Evolutionary conservation across 2,113 vertebrate species (phyloP), one percentile per base, ranked within the genome.

Genomic region (Mustela lutreola): DNA sequence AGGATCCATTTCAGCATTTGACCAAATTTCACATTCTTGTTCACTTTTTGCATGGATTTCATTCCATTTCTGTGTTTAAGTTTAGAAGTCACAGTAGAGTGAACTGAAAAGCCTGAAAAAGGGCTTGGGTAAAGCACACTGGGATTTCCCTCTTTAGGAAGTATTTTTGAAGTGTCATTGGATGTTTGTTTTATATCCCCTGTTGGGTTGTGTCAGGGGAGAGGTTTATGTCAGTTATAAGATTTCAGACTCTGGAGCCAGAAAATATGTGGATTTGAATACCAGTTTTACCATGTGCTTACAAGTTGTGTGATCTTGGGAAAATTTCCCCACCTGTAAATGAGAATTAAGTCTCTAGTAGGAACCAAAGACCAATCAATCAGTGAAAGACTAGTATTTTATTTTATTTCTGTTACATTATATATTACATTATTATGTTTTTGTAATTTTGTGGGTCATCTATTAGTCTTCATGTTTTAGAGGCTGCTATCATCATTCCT

Each of bases 21-120:
- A 73, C 79, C 73, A 94, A 42, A 86, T 87, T 80, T 94, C 90
- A 45, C 14, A 63, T 94, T 80, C 65, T 91, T 95, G 19, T 11
- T 96, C 45, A 80, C 36, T 76, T 91, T 89, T 92, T 53, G 65
- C 28, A 42, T 82, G 24, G n/a, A 67, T 71, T 93, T 50, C 3
- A 48, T 12, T 80, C 22, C 18, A 21, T 89, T 96, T 97, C 53
- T 96, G 4, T 14, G 11, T 87, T 92, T 15, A 58, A 48, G 11
- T 95, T 67, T 92, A 53, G 48, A 95, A 92, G 26, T 80, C 48
- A 92, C 42, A 42, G 22, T 89, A n/a, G 85, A 39, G 39, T 86
- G 28, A 96, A 92, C 42, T 79, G 53, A 73, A 56, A 95, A 89
- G 15, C 53, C 42, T 63, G 31, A 88, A 53, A 85, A 81, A 56